phyloP scores from a whole-genome alignment of 2,888 invertebrate species.

The Linyphia triangularis region DNA sequence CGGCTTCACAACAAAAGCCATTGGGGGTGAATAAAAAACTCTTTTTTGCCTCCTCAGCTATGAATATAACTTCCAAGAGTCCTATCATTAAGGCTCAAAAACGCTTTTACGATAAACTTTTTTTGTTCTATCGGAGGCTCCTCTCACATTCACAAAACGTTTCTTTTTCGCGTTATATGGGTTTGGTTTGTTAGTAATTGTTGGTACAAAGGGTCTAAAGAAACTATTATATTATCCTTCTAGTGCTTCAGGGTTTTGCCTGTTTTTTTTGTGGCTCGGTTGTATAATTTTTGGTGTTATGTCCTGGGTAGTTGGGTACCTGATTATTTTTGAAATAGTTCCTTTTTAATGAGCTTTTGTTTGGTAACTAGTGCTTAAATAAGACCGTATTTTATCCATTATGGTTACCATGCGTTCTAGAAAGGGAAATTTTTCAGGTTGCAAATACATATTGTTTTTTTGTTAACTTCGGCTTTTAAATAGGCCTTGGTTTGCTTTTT shows the following conservation, averaged over 20 bases:
- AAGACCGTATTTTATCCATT: no score
- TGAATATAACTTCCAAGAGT: conserved; percentile 32
- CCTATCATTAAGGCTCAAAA: conserved; percentile 43
- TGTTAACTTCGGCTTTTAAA: no score
- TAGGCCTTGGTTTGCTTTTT: no score
- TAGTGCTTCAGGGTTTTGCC: background rate
- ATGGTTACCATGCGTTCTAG: no score
- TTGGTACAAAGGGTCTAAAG: conserved; percentile 16
- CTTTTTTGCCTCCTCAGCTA: background rate
- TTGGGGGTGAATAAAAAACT: conserved; percentile 18
- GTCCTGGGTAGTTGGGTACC: no score
- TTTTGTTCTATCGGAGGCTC: conserved; percentile 43
- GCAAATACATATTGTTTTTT: no score
- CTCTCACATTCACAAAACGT: conserved; percentile 1
- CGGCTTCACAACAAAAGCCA: conserved; percentile 37
- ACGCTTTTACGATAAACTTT: conserved; percentile 19
- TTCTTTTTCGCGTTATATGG: background rate
- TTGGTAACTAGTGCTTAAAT: no score
- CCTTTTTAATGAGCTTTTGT: no score
- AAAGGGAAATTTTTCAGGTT: no score
- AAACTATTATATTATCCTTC: conserved; percentile 22
- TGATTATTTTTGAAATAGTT: no score
- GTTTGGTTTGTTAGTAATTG: conserved; percentile 35
- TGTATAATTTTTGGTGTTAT: background rate
- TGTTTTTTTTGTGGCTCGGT: background rate